phyloP scores from a whole-genome alignment of 2,888 invertebrate species.

The Anoncus sp. region DNA sequence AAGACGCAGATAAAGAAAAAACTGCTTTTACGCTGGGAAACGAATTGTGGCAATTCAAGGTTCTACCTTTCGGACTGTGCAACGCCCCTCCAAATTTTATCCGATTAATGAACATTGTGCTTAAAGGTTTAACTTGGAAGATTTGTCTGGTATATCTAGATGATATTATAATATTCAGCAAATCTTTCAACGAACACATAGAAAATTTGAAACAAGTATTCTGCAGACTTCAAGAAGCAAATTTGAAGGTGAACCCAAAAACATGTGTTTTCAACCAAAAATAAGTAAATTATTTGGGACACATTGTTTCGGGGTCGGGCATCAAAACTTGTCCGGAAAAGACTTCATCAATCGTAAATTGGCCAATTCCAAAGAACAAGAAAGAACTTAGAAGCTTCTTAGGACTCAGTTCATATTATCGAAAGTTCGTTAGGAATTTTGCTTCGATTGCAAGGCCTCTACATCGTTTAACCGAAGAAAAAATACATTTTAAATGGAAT shows the following conservation, averaged over 20 bases:
- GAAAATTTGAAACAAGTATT: constrained; percentile 33
- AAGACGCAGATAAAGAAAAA: constrained; percentile 3
- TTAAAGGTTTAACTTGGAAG: constrained; percentile 67
- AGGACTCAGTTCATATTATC: constrained; percentile 28
- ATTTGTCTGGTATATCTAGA: constrained; percentile 59
- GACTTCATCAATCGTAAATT: constrained; percentile 25
- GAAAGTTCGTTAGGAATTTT: constrained; percentile 27
- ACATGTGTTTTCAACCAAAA: constrained; percentile 10
- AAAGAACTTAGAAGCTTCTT: constrained; percentile 12
- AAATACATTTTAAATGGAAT: constrained; percentile 1
- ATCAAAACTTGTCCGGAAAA: constrained; percentile 29
- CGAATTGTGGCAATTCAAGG: constrained; percentile 43
- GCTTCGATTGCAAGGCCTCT: constrained; percentile 31
- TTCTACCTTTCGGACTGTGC: constrained; percentile 45
- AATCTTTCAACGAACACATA: constrained; percentile 56
- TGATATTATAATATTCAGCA: constrained; percentile 60
- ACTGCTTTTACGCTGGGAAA: not conserved
- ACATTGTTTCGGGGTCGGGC: constrained; percentile 9
- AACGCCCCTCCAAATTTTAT: constrained; percentile 42
- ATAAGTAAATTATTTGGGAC: constrained; percentile 16
- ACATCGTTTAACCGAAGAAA: constrained; percentile 22
- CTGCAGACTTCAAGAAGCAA: not conserved
- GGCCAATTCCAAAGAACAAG: constrained; percentile 37
- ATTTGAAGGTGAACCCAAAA: not conserved
- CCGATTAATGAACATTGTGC: constrained; percentile 42